These are phyloP conservation scores for Triplophysa bombifrons DNA, from an alignment of 2,797 vertebrate species.

Conservation along the genomic window DNA sequence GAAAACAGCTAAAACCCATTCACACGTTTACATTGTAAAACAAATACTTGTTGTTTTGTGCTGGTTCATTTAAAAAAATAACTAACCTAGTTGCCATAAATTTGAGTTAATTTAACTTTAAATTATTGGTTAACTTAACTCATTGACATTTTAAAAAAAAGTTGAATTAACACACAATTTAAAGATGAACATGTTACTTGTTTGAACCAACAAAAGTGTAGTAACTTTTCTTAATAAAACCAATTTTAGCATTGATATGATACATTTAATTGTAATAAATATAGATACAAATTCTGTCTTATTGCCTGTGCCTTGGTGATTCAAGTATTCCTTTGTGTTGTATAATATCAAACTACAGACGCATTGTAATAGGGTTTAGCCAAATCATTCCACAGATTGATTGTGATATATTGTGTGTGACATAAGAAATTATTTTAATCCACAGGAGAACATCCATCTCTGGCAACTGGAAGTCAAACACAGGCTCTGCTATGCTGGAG, in stretches of 20 bases:
- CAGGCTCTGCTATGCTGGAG: constrained; percentile 97
- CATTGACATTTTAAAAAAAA: too few species aligned
- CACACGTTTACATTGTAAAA: too few species aligned
- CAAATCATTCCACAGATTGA: not conserved
- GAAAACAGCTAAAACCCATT: not conserved
- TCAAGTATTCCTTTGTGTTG: not conserved
- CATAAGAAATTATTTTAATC: not conserved
- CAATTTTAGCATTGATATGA: not conserved
- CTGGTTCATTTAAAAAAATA: too few species aligned
- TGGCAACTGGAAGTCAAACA: constrained; percentile 99
- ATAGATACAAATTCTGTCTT: not conserved
- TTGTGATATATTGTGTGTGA: not conserved
- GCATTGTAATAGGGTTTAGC: not conserved
- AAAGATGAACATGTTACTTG: too few species aligned
- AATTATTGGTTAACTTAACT: too few species aligned
- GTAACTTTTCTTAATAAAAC: not conserved
- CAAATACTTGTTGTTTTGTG: too few species aligned
- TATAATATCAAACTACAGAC: not conserved
- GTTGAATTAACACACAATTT: too few species aligned
- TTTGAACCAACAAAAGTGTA: too few species aligned
- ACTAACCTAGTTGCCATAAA: too few species aligned
- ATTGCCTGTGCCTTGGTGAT: not conserved
- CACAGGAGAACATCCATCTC: constrained; percentile 97
- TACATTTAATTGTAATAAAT: not conserved
- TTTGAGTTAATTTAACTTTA: too few species aligned